Base-by-base conservation (phyloP, 2,113 vertebrate species). In the Ceratotherium simum region DNA sequence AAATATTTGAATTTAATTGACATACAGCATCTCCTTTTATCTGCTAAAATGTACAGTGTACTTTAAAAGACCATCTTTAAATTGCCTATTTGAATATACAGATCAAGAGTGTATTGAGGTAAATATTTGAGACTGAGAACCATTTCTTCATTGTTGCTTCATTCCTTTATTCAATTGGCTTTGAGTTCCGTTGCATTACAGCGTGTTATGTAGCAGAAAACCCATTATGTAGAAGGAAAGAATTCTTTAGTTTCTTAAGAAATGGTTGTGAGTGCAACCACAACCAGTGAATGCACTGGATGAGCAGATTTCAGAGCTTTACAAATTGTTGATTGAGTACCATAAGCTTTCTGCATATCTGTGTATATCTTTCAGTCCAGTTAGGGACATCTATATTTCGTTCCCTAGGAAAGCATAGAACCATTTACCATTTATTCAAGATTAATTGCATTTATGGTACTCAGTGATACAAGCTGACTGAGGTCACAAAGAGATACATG, bases 101-200 rank as follows among this genome's bases (percentile, higher is more conserved):
- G 60, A 54, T 69, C 42, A 42, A 60, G 75, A 46, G 33, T n/a
- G 10, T 82, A 36, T 72, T 42, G 48, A 81, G 85, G 42, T 51
- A 42, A 95, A 62, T 67, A 42, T 73, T 93, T 87, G 79, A 84
- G 87, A 46, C 87, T 36, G 23, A 69, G 67, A 60, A 69, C 80
- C 75, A 13, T 65, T 78, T 81, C 6, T 51, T 56, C 48, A 21
- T 67, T 58, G 8, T 91, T 83, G 62, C 12, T 6, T 82, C 8
- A 25, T 56, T 54, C 36, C 69, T 83, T 90, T 76, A 46, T 39
- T 72, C 58, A 31, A 17, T 13, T 69, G 80, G 14, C 25, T 1
- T 60, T 87, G n/a, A 86, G 54, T 17, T 16, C 21, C 60, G 5
- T 11, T 70, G 18, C 29, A 12, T 21, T 62, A 2, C 20, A 17